Percentiles rank a stretch among this genome's conserved stretches.
phyloP scores from a whole-genome alignment of 1,140 invertebrate genomes.

The Calliopsis andreniformis region DNA sequence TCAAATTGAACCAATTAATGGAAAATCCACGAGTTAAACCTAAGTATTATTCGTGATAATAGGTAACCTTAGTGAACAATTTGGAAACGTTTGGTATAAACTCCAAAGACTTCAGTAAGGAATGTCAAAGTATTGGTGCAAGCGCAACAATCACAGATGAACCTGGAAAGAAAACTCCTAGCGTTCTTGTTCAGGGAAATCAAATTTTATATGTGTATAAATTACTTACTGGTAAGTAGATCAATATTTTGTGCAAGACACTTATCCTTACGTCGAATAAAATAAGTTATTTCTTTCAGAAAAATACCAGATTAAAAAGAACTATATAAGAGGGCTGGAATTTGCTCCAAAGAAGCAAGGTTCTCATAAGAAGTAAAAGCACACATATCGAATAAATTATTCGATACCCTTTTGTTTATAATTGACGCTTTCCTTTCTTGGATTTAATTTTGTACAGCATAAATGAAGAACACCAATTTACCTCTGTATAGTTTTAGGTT shows the following conservation, averaged over 20 bases:
- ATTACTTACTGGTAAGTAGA: constrained; percentile 84
- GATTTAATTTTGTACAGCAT: constrained; percentile 1
- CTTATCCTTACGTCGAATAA: background rate
- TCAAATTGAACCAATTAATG: background rate
- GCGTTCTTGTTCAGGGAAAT: constrained; percentile 95
- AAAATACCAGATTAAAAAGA: constrained; percentile 86
- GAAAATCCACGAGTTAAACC: background rate
- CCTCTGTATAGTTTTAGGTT: too few relatives aligned
- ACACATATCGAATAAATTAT: background rate
- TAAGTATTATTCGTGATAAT: too few relatives aligned
- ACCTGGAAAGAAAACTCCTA: constrained; percentile 88
- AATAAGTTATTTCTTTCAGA: constrained; percentile 73
- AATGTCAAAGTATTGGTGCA: constrained; percentile 93
- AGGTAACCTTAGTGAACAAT: constrained; percentile 94
- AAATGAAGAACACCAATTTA: background rate
- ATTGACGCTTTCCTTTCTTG: background rate
- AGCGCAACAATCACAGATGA: constrained; percentile 90
- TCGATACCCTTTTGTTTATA: background rate
- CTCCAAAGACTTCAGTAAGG: constrained; percentile 89
- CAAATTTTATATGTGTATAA: constrained; percentile 91
- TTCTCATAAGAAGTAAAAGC: constrained; percentile 61
- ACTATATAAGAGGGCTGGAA: constrained; percentile 85
- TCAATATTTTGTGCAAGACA: background rate
- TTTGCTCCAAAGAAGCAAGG: constrained; percentile 84
- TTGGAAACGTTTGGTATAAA: constrained; percentile 92